Evolutionary conservation across 2,113 vertebrate species (phyloP), one percentile per base, ranked within the genome.

Genomic region (Gnathonemus longibarbis): DNA sequence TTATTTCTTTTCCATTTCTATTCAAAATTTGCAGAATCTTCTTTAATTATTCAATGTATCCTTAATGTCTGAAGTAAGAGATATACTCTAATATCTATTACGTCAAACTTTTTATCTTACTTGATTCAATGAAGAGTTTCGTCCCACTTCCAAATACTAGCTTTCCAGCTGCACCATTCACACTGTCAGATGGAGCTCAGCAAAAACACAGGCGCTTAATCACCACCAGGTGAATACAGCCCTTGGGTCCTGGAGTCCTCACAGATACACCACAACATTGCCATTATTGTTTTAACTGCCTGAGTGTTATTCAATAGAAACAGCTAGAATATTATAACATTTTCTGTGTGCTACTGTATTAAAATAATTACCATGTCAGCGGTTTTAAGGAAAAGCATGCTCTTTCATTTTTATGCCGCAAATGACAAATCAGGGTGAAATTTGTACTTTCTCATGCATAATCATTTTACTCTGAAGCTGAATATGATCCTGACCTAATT

Each of bases 91-190:
- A 87, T 35, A 87, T 53, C 11, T 4, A 42, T 84, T 4, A 42
- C 21, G 3, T 84, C 19, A 48, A 84, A 46, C 31, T n/a, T 48
- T 84, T 9, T 46, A 48, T 89, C 91, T 90, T 89, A 91, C 91
- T 90, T 88, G 66, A n/a, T 46, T 45, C 21, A 6, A 93, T 88
- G 0, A n/a, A 90, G 70, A 92, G 53, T 85, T 70, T 90, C 74
- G 80, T 91, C 52, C 92, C 92, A 1, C 88, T 89, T 3, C 92
- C 92, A n/a, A 94, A 93, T 66, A 90, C 62, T 9, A 92, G 31
- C 84, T 92, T 92, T 3, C 89, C 27, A 9, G 2, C 17, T 21
- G 83, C 70, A 87, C 70, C 50, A 70, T 89, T 92, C 92, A 93
- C 92, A 93, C 92, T 89, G 27, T 91, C 83, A 39, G 31, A 87